phyloP scores from a whole-genome alignment of 2,888 invertebrate species.

The Erannis defoliaria region DNA sequence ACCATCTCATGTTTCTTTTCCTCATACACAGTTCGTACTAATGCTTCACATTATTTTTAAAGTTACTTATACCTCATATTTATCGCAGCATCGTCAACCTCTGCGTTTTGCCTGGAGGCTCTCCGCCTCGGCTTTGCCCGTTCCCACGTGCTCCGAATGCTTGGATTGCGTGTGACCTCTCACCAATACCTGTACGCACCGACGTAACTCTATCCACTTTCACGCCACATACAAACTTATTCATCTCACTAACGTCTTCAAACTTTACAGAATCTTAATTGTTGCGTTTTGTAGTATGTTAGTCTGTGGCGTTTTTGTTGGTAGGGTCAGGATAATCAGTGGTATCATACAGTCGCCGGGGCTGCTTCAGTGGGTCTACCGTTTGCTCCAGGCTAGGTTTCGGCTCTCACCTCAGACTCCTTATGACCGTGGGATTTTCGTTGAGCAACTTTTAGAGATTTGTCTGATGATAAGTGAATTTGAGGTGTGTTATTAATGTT shows the following conservation, averaged over 20 bases:
- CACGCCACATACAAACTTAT: slow-evolving; percentile 51
- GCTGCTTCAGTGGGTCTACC: slow-evolving; percentile 84
- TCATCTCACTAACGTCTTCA: background rate
- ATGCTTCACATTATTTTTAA: slow-evolving; percentile 64
- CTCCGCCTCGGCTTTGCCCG: slow-evolving; percentile 73
- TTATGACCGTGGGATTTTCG: slow-evolving; percentile 81
- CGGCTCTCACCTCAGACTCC: slow-evolving; percentile 75
- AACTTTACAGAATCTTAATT: slow-evolving; percentile 33
- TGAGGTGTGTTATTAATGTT: slow-evolving; percentile 42
- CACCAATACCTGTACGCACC: slow-evolving; percentile 68
- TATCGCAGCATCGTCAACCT: slow-evolving; percentile 85
- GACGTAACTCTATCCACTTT: slow-evolving; percentile 58
- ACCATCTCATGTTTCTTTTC: slow-evolving; percentile 44
- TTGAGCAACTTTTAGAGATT: slow-evolving; percentile 60
- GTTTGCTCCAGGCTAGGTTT: slow-evolving; percentile 83
- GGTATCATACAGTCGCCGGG: slow-evolving; percentile 61
- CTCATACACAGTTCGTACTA: slow-evolving; percentile 66
- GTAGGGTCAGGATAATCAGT: slow-evolving; percentile 54
- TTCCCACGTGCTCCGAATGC: slow-evolving; percentile 86
- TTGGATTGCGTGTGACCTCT: slow-evolving; percentile 84
- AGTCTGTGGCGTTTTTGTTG: slow-evolving; percentile 64
- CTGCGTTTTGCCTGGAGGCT: slow-evolving; percentile 75
- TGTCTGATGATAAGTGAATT: slow-evolving; percentile 67
- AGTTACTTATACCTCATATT: slow-evolving; percentile 58
- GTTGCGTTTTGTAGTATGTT: slow-evolving; percentile 44